phyloP scores from a whole-genome alignment of 2,113 vertebrate species.

The Mus musculus region GRCm39 chr6:106104001-106104500 shows the following conservation, averaged over 20 bases:
- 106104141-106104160: neutral
- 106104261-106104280: neutral
- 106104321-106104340: neutral
- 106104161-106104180: neutral
- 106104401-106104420: neutral
- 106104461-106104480: neutral
- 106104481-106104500: neutral
- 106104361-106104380: neutral
- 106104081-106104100: neutral
- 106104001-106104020: neutral
- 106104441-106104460: neutral
- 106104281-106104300: neutral
- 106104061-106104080: neutral
- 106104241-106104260: neutral
- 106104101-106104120: neutral
- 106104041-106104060: neutral
- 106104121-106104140: neutral
- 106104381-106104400: neutral
- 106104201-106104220: neutral
- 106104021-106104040: neutral
- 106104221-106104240: neutral
- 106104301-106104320: slow-evolving; percentile 35
- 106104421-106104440: neutral
- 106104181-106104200: neutral
- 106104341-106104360: neutral